Percentiles rank a stretch among this genome's conserved stretches.
Conservation (phyloP, 2,888 invertebrate genomes). For the Dicycla oo region DNA sequence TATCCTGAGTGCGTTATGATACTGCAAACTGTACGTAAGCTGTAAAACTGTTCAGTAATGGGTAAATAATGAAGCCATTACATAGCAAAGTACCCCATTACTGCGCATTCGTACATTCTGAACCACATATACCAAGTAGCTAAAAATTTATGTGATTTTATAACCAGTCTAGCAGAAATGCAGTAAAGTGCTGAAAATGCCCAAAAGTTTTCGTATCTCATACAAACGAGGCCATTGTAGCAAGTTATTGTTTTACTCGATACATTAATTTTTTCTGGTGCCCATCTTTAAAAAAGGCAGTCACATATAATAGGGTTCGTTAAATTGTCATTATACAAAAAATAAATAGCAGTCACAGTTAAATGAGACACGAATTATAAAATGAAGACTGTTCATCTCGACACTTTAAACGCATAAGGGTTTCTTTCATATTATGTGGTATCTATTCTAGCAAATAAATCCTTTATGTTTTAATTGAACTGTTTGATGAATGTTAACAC, state of each 20-base stretch:
- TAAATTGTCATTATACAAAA: not conserved
- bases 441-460: not conserved
- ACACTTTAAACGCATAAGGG: not conserved
- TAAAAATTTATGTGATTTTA: conserved; percentile 25
- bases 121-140: conserved; percentile 1
- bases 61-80: conserved; percentile 14
- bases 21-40: too few relatives aligned
- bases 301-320: not conserved
- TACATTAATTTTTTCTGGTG: not conserved
- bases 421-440: not conserved
- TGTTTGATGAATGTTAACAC: too few relatives aligned
- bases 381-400: not conserved
- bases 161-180: conserved; percentile 29
- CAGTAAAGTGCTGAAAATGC: conserved; percentile 24
- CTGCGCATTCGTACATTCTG: conserved; percentile 4
- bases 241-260: conserved; percentile 17
- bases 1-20: too few relatives aligned
- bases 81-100: conserved; percentile 18
- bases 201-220: conserved; percentile 3
- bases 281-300: not conserved
- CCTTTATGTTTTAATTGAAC: not conserved
- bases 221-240: conserved; percentile 11
- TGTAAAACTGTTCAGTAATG: too few relatives aligned
- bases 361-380: too few relatives aligned
- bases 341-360: not conserved